Base-by-base conservation (phyloP, 2,113 vertebrate species). In the Cyrtonyx montezumae region DNA sequence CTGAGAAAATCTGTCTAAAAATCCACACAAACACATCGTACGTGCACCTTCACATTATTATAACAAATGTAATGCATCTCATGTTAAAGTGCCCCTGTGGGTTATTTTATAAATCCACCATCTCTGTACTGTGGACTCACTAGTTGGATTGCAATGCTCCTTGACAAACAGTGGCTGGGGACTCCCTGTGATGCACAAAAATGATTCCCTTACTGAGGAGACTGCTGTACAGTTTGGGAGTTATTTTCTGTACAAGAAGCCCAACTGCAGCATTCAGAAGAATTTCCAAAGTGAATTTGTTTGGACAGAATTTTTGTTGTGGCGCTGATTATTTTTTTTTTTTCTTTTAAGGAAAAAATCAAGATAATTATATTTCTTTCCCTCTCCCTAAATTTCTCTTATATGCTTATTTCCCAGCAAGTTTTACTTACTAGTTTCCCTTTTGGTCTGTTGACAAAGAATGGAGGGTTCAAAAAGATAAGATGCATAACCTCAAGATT, bases 231-330 rank as follows among this genome's bases (percentile, higher is more conserved):
- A 37, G 76, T n/a, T 61, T 16, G 79, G 61, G 79, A 95, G 17
- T 43, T 70, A 32, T 3, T 71, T 84, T 86, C 76, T 88, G 68
- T 59, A 83, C 90, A 96, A 91, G 76, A 84, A 89, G 48, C 26
- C 74, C 89, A 95, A 84, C 87, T 93, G 90, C 88, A 93, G 56
- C 79, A 90, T 91, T 94, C 93, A 91, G 79, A 68, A 82, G 18
- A 46, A 88, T 91, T 96, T 91, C 34, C 75, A 53, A 68, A 71
- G 61, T 51, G 73, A 26, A 84, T 85, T 80, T 56, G 36, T 90
- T 71, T 68, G 20, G 15, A 26, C 25, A 51, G 87, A 87, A n/a
- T 4, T 63, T 56, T 46, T 26, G 26, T 40, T 43, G 69, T 45
- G 28, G 23, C n/a, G 15, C 16, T 59, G 8, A 8, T 59, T 4